These are phyloP conservation scores for Physella acuta DNA, from an alignment of 1,140 invertebrate genomes.

Conservation along the genomic window DNA sequence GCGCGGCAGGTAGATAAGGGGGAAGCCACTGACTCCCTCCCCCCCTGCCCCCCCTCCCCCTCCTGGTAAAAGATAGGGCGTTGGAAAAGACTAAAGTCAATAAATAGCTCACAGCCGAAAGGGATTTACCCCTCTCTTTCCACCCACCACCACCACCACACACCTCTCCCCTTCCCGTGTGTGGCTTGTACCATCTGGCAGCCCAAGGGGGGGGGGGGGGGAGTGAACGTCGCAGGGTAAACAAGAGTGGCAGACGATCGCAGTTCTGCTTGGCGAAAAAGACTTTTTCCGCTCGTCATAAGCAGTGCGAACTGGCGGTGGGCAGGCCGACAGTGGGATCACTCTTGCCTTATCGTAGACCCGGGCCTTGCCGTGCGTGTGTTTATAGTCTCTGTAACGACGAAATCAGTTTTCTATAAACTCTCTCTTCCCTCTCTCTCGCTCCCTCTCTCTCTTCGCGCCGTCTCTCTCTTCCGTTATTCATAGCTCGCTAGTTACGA, in stretches of 20 bases:
- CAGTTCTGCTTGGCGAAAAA: background rate
- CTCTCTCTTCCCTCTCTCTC: background rate
- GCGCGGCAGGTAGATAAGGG: background rate
- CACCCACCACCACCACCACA: too few relatives aligned
- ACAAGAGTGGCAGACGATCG: background rate
- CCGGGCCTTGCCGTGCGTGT: too few relatives aligned
- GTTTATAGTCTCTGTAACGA: background rate
- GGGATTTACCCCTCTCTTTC: too few relatives aligned
- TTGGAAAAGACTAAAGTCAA: background rate
- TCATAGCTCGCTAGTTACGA: too few relatives aligned
- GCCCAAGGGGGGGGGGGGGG: background rate
- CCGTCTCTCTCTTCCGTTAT: too few relatives aligned
- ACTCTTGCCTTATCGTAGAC: too few relatives aligned
- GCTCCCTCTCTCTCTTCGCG: background rate
- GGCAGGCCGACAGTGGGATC: too few relatives aligned
- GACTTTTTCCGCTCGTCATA: too few relatives aligned
- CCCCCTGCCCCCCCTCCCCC: background rate
- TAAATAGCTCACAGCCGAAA: background rate
- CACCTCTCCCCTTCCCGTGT: slow-evolving; percentile 3
- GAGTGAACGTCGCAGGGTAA: slow-evolving; percentile 3
- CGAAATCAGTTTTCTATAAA: background rate
- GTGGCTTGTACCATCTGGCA: slow-evolving; percentile 16
- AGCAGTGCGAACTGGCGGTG: too few relatives aligned
- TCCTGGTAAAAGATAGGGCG: background rate
- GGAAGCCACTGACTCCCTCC: background rate